Base-by-base conservation (phyloP, 2,888 invertebrate species). In the Malthinus flaveolus region DNA sequence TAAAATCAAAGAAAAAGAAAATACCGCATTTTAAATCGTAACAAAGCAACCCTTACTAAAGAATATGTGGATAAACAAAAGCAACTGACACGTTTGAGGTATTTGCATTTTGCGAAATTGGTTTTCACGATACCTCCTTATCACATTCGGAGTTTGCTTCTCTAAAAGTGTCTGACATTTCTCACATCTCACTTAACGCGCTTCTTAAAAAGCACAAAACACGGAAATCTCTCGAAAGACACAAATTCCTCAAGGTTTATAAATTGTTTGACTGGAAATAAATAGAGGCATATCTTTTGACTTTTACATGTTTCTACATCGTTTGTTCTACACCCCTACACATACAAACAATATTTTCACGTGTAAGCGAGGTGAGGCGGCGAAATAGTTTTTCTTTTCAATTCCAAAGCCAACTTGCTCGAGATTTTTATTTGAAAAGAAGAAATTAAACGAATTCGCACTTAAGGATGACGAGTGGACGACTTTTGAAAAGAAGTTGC, bases 61-160 rank as follows among this genome's bases (percentile, higher is more conserved):
- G 42, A 42, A 36, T 42, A 31, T 42, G 15, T 54, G 13, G 39
- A 48, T 49, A 55, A 49, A 56, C 48, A 56, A 44, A 56, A 46
- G 44, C 44, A 50, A 56, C 49, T 45, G 50, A 49, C 36, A 44
- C 47, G 50, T 50, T 46, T 48, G 50, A 46, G 49, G 55, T 63
- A 60, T 61, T 61, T 62, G 63, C 57, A 54, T 63, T 63, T 61
- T 57, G 55, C 51, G 39, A 63, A 65, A 65, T 65, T 65, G 65
- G 63, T 63, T 65, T 65, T 54, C 51, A 61, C 59, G 54, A 62
- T 62, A 65, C 61, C 56, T 55, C 49, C 59, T 57, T 49, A 58
- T 53, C 53, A 53, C 55, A 31, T 44, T 44, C 37, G 32, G 42
- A 47, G 37, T 15, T 23, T 35, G 32, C 46, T 15, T 10, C 36